phyloP scores from a whole-genome alignment of 2,888 invertebrate genomes.

The Silvanus unidentatus region DNA sequence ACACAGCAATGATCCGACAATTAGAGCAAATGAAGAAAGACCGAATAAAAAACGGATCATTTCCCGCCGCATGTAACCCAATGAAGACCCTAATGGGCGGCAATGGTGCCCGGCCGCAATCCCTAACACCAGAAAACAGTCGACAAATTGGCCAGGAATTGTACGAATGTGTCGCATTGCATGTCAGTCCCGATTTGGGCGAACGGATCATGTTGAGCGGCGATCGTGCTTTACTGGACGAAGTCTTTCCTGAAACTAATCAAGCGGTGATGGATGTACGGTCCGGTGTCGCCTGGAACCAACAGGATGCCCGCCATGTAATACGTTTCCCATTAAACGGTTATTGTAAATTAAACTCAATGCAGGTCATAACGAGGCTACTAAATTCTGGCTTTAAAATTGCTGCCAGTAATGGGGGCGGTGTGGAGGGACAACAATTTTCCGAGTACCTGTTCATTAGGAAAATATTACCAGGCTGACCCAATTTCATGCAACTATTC shows the following conservation, averaged over 20 bases:
- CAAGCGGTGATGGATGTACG: conserved; percentile 75
- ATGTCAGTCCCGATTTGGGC: conserved; percentile 74
- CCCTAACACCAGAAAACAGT: conserved; percentile 17
- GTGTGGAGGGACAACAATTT: conserved; percentile 84
- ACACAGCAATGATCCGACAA: conserved; percentile 65
- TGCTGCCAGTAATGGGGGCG: conserved; percentile 78
- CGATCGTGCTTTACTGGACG: conserved; percentile 68
- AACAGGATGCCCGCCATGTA: conserved; percentile 75
- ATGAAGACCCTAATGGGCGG: conserved; percentile 15
- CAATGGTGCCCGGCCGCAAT: neutral
- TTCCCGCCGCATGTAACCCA: conserved; percentile 20
- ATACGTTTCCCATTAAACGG: conserved; percentile 83
- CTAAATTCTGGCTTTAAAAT: conserved; percentile 73
- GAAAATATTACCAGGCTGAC: conserved; percentile 42
- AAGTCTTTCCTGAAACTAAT: conserved; percentile 70
- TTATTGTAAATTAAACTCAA: conserved; percentile 84
- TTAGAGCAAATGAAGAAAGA: conserved; percentile 69
- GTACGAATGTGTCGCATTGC: conserved; percentile 74
- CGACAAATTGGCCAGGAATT: conserved; percentile 41
- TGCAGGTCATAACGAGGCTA: conserved; percentile 77
- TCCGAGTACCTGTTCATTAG: conserved; percentile 81
- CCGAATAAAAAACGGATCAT: conserved; percentile 54
- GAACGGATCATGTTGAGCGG: conserved; percentile 78
- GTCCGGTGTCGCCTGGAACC: conserved; percentile 70
- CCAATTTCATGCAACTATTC: conserved; percentile 9